These are phyloP conservation scores for Drosophila hydei DNA, from an alignment of 1,140 invertebrate genomes.

Conservation along the genomic window DNA sequence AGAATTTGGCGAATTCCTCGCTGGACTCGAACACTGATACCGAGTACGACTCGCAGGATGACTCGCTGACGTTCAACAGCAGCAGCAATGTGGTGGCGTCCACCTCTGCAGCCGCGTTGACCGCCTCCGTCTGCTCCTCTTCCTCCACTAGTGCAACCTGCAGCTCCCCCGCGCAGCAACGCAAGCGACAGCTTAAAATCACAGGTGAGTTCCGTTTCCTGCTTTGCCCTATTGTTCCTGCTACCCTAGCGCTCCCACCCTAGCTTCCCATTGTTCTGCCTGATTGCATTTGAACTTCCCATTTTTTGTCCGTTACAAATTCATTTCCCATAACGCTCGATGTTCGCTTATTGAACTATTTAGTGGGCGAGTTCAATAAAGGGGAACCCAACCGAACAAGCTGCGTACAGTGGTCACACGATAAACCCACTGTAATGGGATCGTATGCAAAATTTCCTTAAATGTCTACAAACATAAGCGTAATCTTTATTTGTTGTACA, in stretches of 20 bases:
- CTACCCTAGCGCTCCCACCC: conserved; percentile 4
- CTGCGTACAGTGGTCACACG: no score
- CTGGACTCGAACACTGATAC: conserved; percentile 66
- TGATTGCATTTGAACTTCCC: conserved; percentile 51
- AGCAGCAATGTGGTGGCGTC: conserved; percentile 34
- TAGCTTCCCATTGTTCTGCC: conserved; percentile 66
- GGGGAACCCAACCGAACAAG: background rate
- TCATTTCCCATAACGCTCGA: conserved; percentile 44
- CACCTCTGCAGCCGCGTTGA: conserved; percentile 38
- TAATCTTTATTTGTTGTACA: no score
- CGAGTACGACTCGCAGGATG: conserved; percentile 75
- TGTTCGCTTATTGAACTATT: conserved; percentile 9
- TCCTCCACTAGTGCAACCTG: conserved; percentile 12
- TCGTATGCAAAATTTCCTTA: no score
- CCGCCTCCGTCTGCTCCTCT: conserved; percentile 24
- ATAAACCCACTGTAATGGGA: no score
- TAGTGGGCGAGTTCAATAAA: background rate
- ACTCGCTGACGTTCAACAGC: conserved; percentile 30
- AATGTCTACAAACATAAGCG: no score
- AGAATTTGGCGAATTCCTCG: conserved; percentile 68
- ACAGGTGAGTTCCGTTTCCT: conserved; percentile 71
- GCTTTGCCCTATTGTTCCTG: background rate
- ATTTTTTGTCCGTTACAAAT: conserved; percentile 37
- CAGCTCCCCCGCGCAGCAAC: conserved; percentile 32
- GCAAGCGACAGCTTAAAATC: conserved; percentile 83